A percentile compares a stretch with the other conserved stretches of the same genome.
These are phyloP conservation scores for Erpetoichthys calabaricus DNA, from an alignment of 2,797 vertebrate genomes.

Conservation along the genomic window DNA sequence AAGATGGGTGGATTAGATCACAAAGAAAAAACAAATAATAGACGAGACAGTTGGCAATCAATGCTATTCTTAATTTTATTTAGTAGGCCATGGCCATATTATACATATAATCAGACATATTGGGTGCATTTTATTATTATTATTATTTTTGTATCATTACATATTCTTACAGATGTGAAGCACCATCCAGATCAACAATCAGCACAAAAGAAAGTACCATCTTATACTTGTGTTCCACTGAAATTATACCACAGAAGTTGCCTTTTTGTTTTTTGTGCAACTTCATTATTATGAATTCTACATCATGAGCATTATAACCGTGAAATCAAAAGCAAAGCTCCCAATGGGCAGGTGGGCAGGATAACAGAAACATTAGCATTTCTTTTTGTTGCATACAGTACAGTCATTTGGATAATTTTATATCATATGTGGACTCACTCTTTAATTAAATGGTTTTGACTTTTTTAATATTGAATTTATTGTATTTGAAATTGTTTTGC, in stretches of 20 bases:
- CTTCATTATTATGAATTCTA: background rate
- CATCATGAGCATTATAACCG: slow-evolving; percentile 27
- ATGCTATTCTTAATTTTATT: slow-evolving; percentile 37
- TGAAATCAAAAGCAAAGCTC: slow-evolving; percentile 18
- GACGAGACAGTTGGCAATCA: too few relatives aligned
- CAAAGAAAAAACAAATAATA: too few relatives aligned
- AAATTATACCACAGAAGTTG: too few relatives aligned
- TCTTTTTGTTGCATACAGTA: too few relatives aligned
- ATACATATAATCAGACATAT: slow-evolving; percentile 28
- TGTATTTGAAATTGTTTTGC: too few relatives aligned
- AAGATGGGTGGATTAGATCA: too few relatives aligned
- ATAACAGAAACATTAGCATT: slow-evolving; percentile 2
- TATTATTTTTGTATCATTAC: slow-evolving; percentile 5
- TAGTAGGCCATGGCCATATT: slow-evolving; percentile 37
- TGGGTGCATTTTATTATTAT: slow-evolving; percentile 23
- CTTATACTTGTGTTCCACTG: slow-evolving; percentile 12
- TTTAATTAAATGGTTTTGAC: background rate
- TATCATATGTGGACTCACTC: too few relatives aligned
- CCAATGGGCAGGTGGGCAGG: slow-evolving; percentile 7
- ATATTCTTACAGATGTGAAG: slow-evolving; percentile 32
- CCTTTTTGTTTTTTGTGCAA: too few relatives aligned
- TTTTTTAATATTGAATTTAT: background rate
- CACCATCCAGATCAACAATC: slow-evolving; percentile 28
- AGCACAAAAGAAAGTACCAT: slow-evolving; percentile 30
- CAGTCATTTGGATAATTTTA: too few relatives aligned